A percentile compares a stretch with the other conserved stretches of the same genome.
phyloP scores from a whole-genome alignment of 2,113 vertebrate genomes.

The Ptilorrhoa leucosticta region DNA sequence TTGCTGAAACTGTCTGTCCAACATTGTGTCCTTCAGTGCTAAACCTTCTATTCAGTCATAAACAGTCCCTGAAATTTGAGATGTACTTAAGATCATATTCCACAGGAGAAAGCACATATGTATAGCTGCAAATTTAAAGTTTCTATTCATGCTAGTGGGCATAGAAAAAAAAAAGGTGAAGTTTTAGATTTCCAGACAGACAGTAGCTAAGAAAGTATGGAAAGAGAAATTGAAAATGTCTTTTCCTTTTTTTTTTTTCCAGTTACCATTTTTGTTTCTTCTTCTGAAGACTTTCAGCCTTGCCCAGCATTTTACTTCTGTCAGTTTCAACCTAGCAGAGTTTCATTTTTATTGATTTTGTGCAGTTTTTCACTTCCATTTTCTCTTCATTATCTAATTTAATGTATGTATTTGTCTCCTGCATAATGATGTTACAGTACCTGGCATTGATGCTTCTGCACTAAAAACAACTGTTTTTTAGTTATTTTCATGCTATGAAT shows the following conservation, averaged over 20 bases:
- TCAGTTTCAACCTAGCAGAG: background rate
- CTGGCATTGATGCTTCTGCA: background rate
- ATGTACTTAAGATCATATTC: background rate
- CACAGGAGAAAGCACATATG: background rate
- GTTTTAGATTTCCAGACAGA: background rate
- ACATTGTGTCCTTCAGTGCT: background rate
- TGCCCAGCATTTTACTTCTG: background rate
- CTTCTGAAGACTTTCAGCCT: background rate
- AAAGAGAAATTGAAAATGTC: background rate
- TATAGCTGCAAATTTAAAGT: background rate
- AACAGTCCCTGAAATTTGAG: background rate
- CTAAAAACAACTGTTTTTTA: background rate
- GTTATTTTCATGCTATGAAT: background rate
- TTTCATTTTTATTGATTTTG: background rate
- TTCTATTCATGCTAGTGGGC: background rate
- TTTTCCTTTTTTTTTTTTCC: background rate
- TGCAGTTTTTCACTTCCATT: background rate
- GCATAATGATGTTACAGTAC: background rate
- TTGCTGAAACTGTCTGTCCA: background rate
- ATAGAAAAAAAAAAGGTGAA: background rate
- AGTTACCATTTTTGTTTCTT: background rate
- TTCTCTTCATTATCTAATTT: background rate
- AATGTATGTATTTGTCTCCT: background rate
- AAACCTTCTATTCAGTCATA: background rate
- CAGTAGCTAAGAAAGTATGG: background rate